Evolutionary conservation across 2,113 vertebrate genomes (phyloP).

Genomic region (Neolamprologus cancellatus): DNA sequence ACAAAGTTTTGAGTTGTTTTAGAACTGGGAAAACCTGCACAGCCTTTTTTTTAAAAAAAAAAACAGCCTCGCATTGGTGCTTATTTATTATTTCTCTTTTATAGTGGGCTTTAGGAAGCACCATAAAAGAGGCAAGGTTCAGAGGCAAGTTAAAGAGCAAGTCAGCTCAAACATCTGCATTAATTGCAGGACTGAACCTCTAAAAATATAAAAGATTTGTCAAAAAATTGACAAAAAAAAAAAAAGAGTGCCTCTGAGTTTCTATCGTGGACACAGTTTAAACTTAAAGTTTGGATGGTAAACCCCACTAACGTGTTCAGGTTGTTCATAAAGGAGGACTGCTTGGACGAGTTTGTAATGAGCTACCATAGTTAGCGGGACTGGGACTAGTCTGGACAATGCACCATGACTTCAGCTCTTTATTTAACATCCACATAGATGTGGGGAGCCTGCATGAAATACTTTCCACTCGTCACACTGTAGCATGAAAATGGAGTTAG

Average conservation of each 20-base stretch:
- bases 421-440: neutral
- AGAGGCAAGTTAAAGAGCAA: neutral
- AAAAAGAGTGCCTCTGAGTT: neutral
- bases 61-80: neutral
- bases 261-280: neutral
- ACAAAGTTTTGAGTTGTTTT: neutral
- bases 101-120: neutral
- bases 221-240: neutral
- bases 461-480: neutral
- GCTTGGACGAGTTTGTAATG: neutral
- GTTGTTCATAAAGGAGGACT: neutral
- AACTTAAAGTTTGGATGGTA: neutral
- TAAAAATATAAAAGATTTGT: neutral
- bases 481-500: neutral
- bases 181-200: neutral
- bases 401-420: neutral
- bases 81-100: neutral
- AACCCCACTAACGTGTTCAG: neutral
- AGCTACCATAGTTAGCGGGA: neutral
- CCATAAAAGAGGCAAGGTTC: neutral
- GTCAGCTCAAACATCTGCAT: neutral
- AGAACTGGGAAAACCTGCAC: neutral
- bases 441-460: neutral
- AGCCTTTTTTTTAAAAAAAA: neutral
- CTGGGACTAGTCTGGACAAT: neutral